Conservation (phyloP, 2,113 vertebrate species). For the Megaptera novaeangliae region DNA sequence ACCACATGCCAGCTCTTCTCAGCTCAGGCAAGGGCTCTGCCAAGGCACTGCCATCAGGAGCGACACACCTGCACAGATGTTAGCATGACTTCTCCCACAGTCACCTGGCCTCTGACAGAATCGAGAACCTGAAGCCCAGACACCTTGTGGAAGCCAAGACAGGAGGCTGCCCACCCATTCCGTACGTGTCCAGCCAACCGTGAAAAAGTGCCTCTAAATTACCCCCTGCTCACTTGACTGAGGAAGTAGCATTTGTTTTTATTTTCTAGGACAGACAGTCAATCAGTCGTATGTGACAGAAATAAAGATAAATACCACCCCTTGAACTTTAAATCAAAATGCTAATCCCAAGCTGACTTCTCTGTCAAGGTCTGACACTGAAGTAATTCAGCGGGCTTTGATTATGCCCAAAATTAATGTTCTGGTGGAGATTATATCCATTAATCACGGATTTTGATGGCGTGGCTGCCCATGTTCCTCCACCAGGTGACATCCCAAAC, state of each 20-base stretch:
- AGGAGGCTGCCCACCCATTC: conserved; percentile 29
- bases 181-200: neutral
- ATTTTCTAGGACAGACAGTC: conserved; percentile 67
- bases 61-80: neutral
- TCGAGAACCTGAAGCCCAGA: neutral
- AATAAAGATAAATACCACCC: conserved; percentile 70
- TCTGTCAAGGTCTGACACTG: conserved; percentile 58
- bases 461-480: neutral
- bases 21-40: neutral
- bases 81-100: neutral
- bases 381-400: conserved; percentile 63
- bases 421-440: conserved; percentile 61
- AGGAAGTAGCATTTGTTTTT: conserved; percentile 67
- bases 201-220: conserved; percentile 35
- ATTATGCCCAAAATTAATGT: conserved; percentile 66
- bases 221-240: conserved; percentile 58
- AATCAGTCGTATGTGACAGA: conserved; percentile 65
- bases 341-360: conserved; percentile 60
- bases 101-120: conserved; percentile 8
- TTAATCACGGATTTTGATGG: conserved; percentile 46
- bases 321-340: conserved; percentile 64
- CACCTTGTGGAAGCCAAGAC: neutral
- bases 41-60: neutral
- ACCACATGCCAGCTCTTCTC: neutral
- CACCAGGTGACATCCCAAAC: neutral